Evolutionary conservation across 2,888 invertebrate genomes (phyloP), one percentile per base, ranked within the genome.

Genomic region (Phasia obesa): DNA sequence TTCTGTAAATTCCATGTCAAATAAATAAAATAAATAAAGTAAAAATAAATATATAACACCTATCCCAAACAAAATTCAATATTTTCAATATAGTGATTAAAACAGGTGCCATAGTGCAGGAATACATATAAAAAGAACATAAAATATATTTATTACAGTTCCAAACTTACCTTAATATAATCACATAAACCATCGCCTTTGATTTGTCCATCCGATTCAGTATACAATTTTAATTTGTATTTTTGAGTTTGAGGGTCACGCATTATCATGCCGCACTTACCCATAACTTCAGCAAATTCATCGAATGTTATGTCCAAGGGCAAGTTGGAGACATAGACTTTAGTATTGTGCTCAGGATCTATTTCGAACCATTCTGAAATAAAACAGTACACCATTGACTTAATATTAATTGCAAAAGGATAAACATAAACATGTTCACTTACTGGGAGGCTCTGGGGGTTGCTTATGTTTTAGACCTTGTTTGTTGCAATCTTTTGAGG

Each of bases 131-230:
- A 17, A 27, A 17, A 35, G 13, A 23, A 17, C 23, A 4, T 13
- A 60, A 31, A 23, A 51, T 38, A 57, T n/a, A 13, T 23, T 19
- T 35, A 55, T 4, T 17, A 42, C 6, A 64, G 15, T 42, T 57
- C 35, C 13, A 11, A 25, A 86, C 92, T 91, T 89, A 97, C 96
- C 94, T 97, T 98, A 67, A 99, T 97, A 89, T 98, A 99, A 85
- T 98, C 97, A 91, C 99, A 99, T 55, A 97, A 92, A 13, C 97
- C 99, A 92, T 99, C 99, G 11, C 99, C 99, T 92, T 99, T 99
- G 38, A 96, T 93, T 84, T 97, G 94, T 0, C 95, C 94, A 87
- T 95, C 94, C 44, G 93, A 92, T 88, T 98, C 97, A 86, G 93
- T 94, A 91, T 99, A 99, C 42, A 99, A 92, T 92, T 99, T 99